Conservation (phyloP, 2,113 vertebrate species). For the Cryptomyrus ogoouensis region DNA sequence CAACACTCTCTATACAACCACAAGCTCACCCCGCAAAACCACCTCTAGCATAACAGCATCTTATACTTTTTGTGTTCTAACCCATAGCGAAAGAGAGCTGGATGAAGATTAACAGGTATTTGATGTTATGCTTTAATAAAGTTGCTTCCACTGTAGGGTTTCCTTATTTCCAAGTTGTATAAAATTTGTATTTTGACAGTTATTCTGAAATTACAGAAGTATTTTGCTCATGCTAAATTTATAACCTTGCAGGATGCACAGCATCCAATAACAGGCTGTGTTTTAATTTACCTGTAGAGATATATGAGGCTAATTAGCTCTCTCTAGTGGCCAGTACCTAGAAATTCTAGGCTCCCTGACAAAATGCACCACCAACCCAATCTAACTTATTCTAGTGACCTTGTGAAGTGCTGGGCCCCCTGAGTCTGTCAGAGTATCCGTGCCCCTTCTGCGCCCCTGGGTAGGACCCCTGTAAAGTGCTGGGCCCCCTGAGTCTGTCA, state of each 20-base stretch:
- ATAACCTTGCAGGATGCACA: neutral
- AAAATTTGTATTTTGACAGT: neutral
- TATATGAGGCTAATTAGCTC: neutral
- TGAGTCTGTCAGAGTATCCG: too few species aligned
- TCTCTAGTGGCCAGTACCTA: neutral
- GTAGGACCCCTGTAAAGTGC: too few species aligned
- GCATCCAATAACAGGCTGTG: neutral
- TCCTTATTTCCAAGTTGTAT: neutral
- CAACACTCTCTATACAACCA: neutral
- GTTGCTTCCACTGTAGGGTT: neutral
- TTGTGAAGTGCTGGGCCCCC: too few species aligned
- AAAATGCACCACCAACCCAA: neutral
- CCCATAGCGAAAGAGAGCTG: neutral
- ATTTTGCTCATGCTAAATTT: neutral
- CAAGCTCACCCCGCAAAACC: neutral
- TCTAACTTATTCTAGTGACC: neutral
- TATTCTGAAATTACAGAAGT: neutral
- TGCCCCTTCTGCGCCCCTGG: too few species aligned
- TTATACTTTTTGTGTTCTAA: neutral
- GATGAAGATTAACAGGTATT: neutral
- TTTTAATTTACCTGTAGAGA: neutral
- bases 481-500: too few species aligned
- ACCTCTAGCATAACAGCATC: neutral
- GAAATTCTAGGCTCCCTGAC: neutral
- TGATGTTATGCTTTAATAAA: neutral